These are phyloP conservation scores for Neuroterus valhalla DNA, from an alignment of 1,140 invertebrate species.

Conservation along the genomic window DNA sequence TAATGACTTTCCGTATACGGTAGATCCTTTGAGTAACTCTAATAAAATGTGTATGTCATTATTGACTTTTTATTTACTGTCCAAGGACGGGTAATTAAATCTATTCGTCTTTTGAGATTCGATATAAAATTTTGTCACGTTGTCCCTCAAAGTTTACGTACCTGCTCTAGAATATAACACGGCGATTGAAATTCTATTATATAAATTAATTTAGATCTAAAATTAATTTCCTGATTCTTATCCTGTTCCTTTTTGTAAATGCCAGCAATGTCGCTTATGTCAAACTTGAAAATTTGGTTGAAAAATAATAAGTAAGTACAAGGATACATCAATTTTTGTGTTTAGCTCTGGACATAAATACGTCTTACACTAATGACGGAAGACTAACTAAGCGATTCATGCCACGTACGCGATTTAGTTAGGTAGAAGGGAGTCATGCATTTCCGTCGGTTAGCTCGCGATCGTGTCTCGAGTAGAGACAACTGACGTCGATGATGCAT, in stretches of 20 bases:
- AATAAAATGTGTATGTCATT: not conserved
- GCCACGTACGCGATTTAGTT: constrained; percentile 10
- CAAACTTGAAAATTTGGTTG: too few species aligned
- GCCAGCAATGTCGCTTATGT: too few species aligned
- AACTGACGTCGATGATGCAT: constrained; percentile 51
- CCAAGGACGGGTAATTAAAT: too few species aligned
- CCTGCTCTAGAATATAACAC: too few species aligned
- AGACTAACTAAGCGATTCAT: constrained; percentile 9
- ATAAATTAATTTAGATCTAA: too few species aligned
- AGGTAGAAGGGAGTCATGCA: not conserved
- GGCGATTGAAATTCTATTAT: too few species aligned
- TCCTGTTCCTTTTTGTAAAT: too few species aligned
- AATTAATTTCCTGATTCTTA: too few species aligned
- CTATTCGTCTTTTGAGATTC: too few species aligned
- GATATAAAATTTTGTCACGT: too few species aligned
- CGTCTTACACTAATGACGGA: constrained; percentile 7
- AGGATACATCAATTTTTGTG: not conserved
- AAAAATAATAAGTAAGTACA: not conserved
- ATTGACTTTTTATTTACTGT: not conserved
- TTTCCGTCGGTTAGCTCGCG: constrained; percentile 8
- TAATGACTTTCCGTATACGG: not conserved
- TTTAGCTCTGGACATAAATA: not conserved
- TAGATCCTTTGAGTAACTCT: constrained; percentile 18
- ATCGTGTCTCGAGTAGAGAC: constrained; percentile 32
- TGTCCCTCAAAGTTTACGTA: too few species aligned